phyloP scores from a whole-genome alignment of 2,888 invertebrate genomes.

The Baccha elongata region DNA sequence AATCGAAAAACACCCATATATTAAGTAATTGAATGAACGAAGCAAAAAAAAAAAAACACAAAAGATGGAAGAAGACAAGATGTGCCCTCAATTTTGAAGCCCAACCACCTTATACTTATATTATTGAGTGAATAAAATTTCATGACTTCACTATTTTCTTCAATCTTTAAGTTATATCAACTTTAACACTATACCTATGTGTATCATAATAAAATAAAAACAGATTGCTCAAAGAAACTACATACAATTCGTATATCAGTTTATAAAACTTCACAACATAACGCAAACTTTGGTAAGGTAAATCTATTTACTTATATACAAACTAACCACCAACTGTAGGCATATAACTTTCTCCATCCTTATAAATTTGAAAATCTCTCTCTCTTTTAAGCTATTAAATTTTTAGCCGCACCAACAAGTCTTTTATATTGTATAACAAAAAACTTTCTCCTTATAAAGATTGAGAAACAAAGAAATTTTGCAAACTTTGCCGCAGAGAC shows the following conservation, averaged over 20 bases:
- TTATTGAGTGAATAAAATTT: too few species aligned
- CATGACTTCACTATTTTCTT: too few species aligned
- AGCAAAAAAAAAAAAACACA: too few species aligned
- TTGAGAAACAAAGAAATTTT: conserved; percentile 14
- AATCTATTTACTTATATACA: conserved; percentile 11
- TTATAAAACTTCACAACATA: not conserved
- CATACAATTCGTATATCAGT: not conserved
- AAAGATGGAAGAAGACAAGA: too few species aligned
- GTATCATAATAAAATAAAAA: too few species aligned
- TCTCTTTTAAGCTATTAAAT: conserved; percentile 30
- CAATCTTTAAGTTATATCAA: too few species aligned
- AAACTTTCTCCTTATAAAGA: conserved; percentile 23
- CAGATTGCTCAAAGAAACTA: too few species aligned
- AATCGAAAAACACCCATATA: conserved; percentile 34
- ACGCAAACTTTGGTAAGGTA: not conserved
- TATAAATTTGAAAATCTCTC: conserved; percentile 9
- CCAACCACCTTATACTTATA: too few species aligned
- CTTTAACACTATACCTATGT: too few species aligned
- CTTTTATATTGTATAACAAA: conserved; percentile 3
- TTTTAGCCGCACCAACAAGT: conserved; percentile 59
- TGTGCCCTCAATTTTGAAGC: too few species aligned
- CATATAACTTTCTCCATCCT: not conserved
- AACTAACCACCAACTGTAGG: conserved; percentile 5
- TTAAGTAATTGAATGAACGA: conserved; percentile 73
- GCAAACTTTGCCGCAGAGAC: conserved; percentile 40